Conservation (phyloP, 2,113 vertebrate genomes). For the Menidia beryllina region DNA sequence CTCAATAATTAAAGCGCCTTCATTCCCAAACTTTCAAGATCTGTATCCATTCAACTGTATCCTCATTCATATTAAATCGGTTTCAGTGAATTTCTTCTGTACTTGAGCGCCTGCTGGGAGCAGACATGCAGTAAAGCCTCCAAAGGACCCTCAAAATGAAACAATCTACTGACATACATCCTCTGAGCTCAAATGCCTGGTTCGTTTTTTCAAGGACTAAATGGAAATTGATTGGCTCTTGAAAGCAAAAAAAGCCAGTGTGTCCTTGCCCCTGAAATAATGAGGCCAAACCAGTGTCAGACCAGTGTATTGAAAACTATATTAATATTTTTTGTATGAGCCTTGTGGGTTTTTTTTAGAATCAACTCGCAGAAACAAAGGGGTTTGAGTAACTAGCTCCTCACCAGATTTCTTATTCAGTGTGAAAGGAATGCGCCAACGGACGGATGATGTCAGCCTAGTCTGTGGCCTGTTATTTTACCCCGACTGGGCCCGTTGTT, state of each 20-base stretch:
- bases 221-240: conserved; percentile 19
- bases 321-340: conserved; percentile 4
- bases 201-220: conserved; percentile 37
- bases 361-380: conserved; percentile 52
- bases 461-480: conserved; percentile 59
- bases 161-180: conserved; percentile 8
- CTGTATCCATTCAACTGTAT: conserved; percentile 33
- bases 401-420: conserved; percentile 57
- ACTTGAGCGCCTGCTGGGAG: conserved; percentile 35
- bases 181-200: conserved; percentile 7
- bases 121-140: conserved; percentile 15
- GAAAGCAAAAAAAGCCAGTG: conserved; percentile 2
- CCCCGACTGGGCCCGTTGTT: conserved; percentile 26
- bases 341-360: conserved; percentile 44
- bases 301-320: conserved; percentile 37
- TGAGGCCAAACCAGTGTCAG: conserved; percentile 41
- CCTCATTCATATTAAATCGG: conserved; percentile 51
- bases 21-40: conserved; percentile 22
- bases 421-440: conserved; percentile 68
- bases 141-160: conserved; percentile 18
- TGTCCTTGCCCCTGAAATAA: conserved; percentile 58
- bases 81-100: conserved; percentile 33
- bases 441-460: conserved; percentile 73
- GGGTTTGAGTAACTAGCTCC: conserved; percentile 33
- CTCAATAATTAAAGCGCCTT: conserved; percentile 62